These are phyloP conservation scores for Acleris literana DNA, from an alignment of 2,888 invertebrate species.

Conservation along the genomic window DNA sequence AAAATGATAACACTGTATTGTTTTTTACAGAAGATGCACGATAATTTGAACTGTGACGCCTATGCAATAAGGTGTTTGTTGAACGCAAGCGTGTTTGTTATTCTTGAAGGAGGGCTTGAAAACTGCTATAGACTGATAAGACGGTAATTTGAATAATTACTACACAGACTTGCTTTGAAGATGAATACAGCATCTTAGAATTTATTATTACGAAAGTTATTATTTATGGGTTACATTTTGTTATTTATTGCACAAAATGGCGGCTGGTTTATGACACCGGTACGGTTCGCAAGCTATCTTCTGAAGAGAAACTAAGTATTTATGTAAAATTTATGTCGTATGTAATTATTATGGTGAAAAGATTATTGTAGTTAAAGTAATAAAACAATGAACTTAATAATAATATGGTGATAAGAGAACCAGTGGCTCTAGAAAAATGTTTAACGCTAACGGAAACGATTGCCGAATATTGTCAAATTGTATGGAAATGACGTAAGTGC, in stretches of 20 bases:
- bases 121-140: constrained; percentile 75
- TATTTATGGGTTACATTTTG: constrained; percentile 36
- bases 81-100: constrained; percentile 34
- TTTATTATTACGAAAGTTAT: constrained; percentile 44
- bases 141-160: constrained; percentile 78
- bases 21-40: constrained; percentile 1
- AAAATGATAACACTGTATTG: constrained; percentile 31
- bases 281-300: constrained; percentile 4
- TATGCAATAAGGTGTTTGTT: constrained; percentile 42
- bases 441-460: too few relatives aligned
- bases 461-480: too few relatives aligned
- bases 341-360: too few relatives aligned
- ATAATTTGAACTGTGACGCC: constrained; percentile 41
- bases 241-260: constrained; percentile 45
- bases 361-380: too few relatives aligned
- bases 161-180: constrained; percentile 64
- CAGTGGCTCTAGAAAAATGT: too few relatives aligned
- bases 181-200: constrained; percentile 67
- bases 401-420: too few relatives aligned
- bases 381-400: too few relatives aligned
- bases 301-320: constrained; percentile 4
- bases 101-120: constrained; percentile 55
- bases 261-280: constrained; percentile 24
- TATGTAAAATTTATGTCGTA: too few relatives aligned
- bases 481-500: too few relatives aligned